Evolutionary conservation across 2,888 invertebrate species (phyloP).

Genomic region (Hoplodrina ambigua): DNA sequence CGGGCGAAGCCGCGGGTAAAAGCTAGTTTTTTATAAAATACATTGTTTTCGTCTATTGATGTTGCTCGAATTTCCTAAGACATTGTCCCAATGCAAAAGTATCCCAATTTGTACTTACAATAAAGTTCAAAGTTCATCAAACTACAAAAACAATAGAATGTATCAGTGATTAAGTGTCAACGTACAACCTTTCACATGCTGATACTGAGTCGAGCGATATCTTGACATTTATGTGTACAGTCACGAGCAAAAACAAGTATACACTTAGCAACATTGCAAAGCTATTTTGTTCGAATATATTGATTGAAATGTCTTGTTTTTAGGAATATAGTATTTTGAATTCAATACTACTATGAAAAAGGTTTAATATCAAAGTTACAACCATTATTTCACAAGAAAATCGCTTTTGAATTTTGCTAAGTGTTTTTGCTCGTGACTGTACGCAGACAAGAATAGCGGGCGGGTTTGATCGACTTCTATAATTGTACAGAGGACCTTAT

Average conservation of each 20-base stretch:
- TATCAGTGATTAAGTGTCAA: constrained; percentile 63
- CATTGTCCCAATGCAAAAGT: neutral
- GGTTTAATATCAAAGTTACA: too few relatives aligned
- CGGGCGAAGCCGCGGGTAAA: too few relatives aligned
- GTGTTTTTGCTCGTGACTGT: too few relatives aligned
- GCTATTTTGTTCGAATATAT: too few relatives aligned
- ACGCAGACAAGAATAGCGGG: constrained; percentile 7
- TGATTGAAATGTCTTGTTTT: too few relatives aligned
- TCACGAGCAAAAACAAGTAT: too few relatives aligned
- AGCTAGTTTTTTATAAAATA: too few relatives aligned
- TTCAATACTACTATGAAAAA: too few relatives aligned
- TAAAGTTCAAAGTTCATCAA: constrained; percentile 42
- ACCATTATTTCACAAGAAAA: too few relatives aligned
- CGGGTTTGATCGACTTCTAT: constrained; percentile 21
- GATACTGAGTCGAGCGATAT: constrained; percentile 38
- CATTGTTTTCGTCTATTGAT: neutral
- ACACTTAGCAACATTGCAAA: too few relatives aligned
- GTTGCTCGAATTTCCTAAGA: neutral
- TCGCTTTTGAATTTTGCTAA: too few relatives aligned
- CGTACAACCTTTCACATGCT: constrained; percentile 63
- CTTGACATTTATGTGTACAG: constrained; percentile 7
- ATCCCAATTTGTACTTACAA: neutral
- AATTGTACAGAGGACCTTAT: neutral
- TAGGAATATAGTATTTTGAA: too few relatives aligned
- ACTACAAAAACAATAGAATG: constrained; percentile 48